Percentiles rank a stretch among this genome's conserved stretches.
These are phyloP conservation scores for Sturmia bella DNA, from an alignment of 2,888 invertebrate genomes.

Conservation along the genomic window DNA sequence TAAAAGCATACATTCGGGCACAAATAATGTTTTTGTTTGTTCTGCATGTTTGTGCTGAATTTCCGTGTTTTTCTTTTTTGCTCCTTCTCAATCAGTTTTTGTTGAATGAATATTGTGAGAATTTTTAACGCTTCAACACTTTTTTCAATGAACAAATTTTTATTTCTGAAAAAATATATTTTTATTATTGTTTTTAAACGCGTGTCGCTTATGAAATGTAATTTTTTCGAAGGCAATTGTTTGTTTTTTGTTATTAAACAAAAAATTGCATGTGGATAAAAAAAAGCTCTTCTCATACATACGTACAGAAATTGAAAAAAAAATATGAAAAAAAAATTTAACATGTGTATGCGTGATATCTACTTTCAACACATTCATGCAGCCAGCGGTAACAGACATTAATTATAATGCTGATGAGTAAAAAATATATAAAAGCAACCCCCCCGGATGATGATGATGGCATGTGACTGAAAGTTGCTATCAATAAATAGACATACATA, in stretches of 20 bases:
- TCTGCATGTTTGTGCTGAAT: neutral
- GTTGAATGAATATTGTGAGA: constrained; percentile 50
- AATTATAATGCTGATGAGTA: constrained; percentile 52
- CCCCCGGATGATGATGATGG: constrained; percentile 8
- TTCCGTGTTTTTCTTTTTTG: neutral
- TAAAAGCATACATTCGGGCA: constrained; percentile 32
- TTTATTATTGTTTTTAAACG: constrained; percentile 57
- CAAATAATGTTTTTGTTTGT: neutral
- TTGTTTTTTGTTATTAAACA: constrained; percentile 42
- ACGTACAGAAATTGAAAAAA: neutral
- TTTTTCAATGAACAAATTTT: constrained; percentile 35
- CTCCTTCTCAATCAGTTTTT: neutral
- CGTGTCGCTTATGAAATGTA: constrained; percentile 49
- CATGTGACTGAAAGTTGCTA: constrained; percentile 22
- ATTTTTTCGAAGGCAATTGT: constrained; percentile 47
- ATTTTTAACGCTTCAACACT: constrained; percentile 62
- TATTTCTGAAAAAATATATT: constrained; percentile 15
- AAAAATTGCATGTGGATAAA: constrained; percentile 22
- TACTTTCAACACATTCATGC: constrained; percentile 50
- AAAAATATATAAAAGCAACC: constrained; percentile 29
- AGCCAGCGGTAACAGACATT: constrained; percentile 37
- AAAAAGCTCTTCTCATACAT: neutral
- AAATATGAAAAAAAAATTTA: constrained; percentile 26
- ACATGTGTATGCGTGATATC: constrained; percentile 53
- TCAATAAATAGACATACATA: neutral